Base-by-base conservation (phyloP, 2,113 vertebrate genomes). In the Mustela nigripes region DNA sequence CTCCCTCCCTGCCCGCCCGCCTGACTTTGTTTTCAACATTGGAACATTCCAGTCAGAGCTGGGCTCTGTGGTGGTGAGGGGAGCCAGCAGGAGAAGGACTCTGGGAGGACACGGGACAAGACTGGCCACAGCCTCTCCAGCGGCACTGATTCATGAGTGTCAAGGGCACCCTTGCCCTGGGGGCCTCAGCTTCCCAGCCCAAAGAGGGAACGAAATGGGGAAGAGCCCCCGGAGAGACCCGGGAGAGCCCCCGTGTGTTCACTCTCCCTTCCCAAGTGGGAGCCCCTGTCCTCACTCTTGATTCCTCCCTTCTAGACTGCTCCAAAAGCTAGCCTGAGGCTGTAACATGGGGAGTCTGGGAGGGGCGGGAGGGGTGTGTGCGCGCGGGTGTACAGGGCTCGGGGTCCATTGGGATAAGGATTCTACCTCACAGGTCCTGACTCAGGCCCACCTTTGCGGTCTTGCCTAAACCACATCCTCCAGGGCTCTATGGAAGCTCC, bases 121-220 rank as follows among this genome's bases (percentile, higher is more conserved):
- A 63, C 1, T 53, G 39, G 71, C 16, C 21, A 3, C 31, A 11
- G 91, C 85, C 26, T 50, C 56, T 45, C 5, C 5, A 0, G 36
- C 1, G 26, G 56, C 11, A 4, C 48, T 26, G 6, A 48, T 11
- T 11, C 10, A 0, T 0, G 12, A 6, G 74, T 0, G 36, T n/a
- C 58, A 22, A 28, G 33, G 53, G 5, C 0, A 26, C 1, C 15
- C 14, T n/a, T 5, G 5, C 12, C 15, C 78, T 21, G 4, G 60
- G 42, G 31, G 28, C 33, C 48, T 62, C 4, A 9, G 95, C 16
- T 80, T 22, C 84, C 18, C 48, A 48, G 6, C n/a, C 19, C 65
- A 5, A 33, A 53, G 2, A 7, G 24, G 2, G 58, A 69, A 24
- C 39, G 58, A 28, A 28, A 24, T 2, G 36, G 26, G 53, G 60